Evolutionary conservation across 35 echinoderm and acorn worm species (phyloP).

Genomic region (Apostichopus japonicus): DNA sequence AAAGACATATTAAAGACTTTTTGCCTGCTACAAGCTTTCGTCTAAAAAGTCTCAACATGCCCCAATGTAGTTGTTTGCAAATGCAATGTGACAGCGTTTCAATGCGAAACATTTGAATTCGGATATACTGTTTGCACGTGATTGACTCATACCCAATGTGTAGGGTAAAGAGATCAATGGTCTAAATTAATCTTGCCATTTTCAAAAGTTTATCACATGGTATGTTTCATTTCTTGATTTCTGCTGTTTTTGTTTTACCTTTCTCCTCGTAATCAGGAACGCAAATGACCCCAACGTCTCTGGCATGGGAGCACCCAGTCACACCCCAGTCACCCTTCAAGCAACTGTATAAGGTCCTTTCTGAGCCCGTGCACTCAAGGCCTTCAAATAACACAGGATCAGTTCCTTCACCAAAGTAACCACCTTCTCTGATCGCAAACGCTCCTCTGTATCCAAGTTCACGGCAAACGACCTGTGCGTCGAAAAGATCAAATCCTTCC

Average conservation of each 20-base stretch:
- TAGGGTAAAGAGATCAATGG: too few species aligned
- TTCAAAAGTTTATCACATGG: too few species aligned
- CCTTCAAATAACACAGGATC: not conserved
- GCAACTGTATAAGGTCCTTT: not conserved
- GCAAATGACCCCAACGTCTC: slow-evolving; percentile 34
- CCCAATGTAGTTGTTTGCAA: too few species aligned
- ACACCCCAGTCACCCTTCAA: not conserved
- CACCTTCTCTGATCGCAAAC: not conserved
- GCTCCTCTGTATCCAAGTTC: slow-evolving; percentile 31
- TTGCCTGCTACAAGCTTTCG: too few species aligned
- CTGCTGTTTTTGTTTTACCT: not conserved
- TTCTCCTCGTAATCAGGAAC: not conserved
- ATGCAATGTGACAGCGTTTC: too few species aligned
- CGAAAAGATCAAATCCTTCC: slow-evolving; percentile 15
- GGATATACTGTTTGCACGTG: not conserved
- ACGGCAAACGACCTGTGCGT: slow-evolving; percentile 20
- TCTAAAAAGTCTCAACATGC: too few species aligned
- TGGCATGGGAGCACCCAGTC: slow-evolving; percentile 1
- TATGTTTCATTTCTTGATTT: too few species aligned
- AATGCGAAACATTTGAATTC: too few species aligned
- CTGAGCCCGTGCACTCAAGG: not conserved
- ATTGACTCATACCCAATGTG: not conserved
- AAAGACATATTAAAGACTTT: too few species aligned
- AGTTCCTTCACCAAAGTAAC: slow-evolving; percentile 26
- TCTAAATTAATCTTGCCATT: too few species aligned